Base-by-base conservation (phyloP, 2,113 vertebrate species). In the Pseudorectes ferrugineus region DNA sequence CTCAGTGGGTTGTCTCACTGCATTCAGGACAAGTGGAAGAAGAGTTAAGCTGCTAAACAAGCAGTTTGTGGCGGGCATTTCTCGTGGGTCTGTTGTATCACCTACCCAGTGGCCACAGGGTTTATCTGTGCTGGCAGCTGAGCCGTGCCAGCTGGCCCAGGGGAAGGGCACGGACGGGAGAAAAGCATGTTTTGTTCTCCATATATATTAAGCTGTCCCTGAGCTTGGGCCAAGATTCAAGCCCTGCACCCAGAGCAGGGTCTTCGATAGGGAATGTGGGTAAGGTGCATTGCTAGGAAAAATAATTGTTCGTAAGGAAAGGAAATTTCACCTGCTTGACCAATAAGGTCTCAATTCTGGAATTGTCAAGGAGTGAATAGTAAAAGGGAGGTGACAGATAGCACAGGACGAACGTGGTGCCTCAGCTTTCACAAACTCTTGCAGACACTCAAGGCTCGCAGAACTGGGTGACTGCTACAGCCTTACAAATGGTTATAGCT, bases 211-310 rank as follows among this genome's bases (percentile, higher is more conserved):
- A 22, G 70, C 23, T 2, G 3, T 36, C 42, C 62, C 63, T 33
- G 40, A 35, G 62, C 38, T 29, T 1, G 1, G 67, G 49, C 78
- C 61, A 42, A 15, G 66, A 31, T 35, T 15, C 28, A 29, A 46
- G 14, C 40, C 59, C 13, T 2, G 3, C 23, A 4, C 42, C 3
- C 0, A 38, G 31, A 25, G 49, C 21, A 5, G 4, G 1, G 7
- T 9, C 26, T 55, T 31, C 21, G 7, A 3, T 2, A 11, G 57
- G 25, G 35, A 55, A 35, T 9, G 13, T 22, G 14, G 31, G 10
- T 35, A 40, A 26, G 7, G 23, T 11, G 35, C 19, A 36, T 54
- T 1, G 3, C 29, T n/a, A 5, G 36, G 22, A 38, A 54, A 62
- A 20, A 9, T 11, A 11, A 12, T 22, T 7, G 26, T 49, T 40